phyloP scores from a whole-genome alignment of 2,113 vertebrate genomes.

The Anser cygnoides region DNA sequence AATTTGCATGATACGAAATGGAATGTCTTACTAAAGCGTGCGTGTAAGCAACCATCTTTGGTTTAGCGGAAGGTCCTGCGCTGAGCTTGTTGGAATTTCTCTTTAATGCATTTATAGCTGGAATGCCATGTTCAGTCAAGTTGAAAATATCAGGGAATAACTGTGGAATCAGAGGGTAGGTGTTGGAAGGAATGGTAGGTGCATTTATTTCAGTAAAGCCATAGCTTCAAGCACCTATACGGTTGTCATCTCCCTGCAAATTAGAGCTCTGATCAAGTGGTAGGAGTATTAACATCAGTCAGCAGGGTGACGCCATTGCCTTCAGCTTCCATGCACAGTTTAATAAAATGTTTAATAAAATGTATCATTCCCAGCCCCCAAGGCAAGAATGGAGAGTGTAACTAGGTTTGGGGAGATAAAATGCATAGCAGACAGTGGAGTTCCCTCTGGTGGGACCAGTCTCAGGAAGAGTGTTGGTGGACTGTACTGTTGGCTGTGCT shows the following conservation, averaged over 20 bases:
- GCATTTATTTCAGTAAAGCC: not conserved
- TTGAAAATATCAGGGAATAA: not conserved
- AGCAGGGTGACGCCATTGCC: not conserved
- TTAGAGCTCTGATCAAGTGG: fast-evolving
- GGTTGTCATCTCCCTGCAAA: not conserved
- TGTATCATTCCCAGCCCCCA: not conserved
- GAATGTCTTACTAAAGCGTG: not conserved
- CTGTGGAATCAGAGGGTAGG: not conserved
- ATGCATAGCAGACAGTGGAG: not conserved
- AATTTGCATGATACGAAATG: not conserved
- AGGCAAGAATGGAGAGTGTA: not conserved
- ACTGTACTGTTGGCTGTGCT: not conserved
- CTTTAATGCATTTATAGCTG: not conserved
- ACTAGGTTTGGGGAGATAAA: not conserved
- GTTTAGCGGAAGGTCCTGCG: not conserved
- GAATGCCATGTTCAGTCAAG: not conserved
- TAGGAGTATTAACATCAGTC: not conserved
- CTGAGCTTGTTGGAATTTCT: not conserved
- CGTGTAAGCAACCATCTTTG: not conserved
- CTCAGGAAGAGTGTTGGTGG: not conserved
- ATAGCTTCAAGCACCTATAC: not conserved
- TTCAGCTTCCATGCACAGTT: not conserved
- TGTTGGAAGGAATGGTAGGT: not conserved
- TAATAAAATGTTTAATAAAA: not conserved
- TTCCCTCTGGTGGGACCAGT: not conserved